These are phyloP conservation scores for Halcyon badia DNA, from an alignment of 2,797 vertebrate genomes.

Conservation along the genomic window DNA sequence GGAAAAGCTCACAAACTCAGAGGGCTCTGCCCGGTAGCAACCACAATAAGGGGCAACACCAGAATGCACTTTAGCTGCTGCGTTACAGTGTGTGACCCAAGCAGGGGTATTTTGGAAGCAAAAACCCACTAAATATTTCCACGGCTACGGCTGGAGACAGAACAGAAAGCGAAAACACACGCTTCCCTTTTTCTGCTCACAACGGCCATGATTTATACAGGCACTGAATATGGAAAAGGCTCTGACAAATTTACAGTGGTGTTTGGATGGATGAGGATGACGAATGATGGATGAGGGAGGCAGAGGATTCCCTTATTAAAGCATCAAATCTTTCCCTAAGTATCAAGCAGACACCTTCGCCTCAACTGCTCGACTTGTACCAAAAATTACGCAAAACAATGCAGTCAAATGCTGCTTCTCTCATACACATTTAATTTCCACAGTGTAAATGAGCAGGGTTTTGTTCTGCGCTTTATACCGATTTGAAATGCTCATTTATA, in stretches of 20 bases:
- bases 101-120: conserved; percentile 20
- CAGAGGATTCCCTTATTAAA: conserved; percentile 84
- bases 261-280: conserved; percentile 79
- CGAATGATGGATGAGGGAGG: conserved; percentile 80
- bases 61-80: background rate
- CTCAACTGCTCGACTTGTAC: conserved; percentile 7
- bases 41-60: conserved; percentile 62
- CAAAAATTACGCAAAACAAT: conserved; percentile 43
- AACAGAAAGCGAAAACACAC: conserved; percentile 60
- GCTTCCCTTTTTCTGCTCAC: conserved; percentile 53
- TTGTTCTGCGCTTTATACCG: conserved; percentile 15
- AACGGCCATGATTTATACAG: conserved; percentile 78
- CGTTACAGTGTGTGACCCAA: background rate
- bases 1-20: conserved; percentile 2
- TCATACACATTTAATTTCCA: background rate
- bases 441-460: background rate
- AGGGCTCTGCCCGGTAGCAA: conserved; percentile 28
- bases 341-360: conserved; percentile 71
- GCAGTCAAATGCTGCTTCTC: conserved; percentile 15
- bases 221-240: conserved; percentile 81
- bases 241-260: conserved; percentile 83
- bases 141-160: conserved; percentile 4
- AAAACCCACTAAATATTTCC: conserved; percentile 29
- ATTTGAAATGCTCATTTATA: conserved; percentile 13
- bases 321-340: conserved; percentile 79